phyloP scores from a whole-genome alignment of 1,140 invertebrate species.

The Orius laevigatus region DNA sequence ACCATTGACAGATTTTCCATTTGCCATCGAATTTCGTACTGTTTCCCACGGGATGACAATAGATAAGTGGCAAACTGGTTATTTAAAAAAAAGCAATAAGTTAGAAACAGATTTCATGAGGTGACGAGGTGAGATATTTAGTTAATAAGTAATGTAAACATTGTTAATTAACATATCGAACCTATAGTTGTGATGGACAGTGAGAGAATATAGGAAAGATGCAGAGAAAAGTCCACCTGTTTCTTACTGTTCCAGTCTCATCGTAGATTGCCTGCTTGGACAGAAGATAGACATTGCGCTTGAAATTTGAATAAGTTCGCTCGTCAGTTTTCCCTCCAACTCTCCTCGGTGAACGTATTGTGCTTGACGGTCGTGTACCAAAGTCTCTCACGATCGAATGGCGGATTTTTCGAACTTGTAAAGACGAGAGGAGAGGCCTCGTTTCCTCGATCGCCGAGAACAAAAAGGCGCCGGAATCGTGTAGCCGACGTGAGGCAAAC shows the following conservation, averaged over 20 bases:
- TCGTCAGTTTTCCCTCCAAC: constrained; percentile 38
- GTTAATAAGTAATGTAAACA: too few relatives aligned
- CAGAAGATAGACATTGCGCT: constrained; percentile 27
- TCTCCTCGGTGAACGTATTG: constrained; percentile 42
- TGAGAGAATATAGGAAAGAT: constrained; percentile 83
- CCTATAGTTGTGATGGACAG: constrained; percentile 92
- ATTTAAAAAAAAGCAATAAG: too few relatives aligned
- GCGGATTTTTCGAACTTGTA: too few relatives aligned
- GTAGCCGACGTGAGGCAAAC: constrained; percentile 77
- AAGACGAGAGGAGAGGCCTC: background rate
- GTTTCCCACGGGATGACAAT: too few relatives aligned
- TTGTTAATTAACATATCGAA: constrained; percentile 23
- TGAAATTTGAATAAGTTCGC: constrained; percentile 39
- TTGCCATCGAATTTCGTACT: too few relatives aligned
- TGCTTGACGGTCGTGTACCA: constrained; percentile 17
- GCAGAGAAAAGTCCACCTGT: constrained; percentile 71
- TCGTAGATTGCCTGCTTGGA: constrained; percentile 58
- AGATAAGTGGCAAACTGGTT: too few relatives aligned
- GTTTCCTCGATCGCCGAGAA: constrained; percentile 22
- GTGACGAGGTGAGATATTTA: background rate
- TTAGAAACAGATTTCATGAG: too few relatives aligned
- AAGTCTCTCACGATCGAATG: too few relatives aligned
- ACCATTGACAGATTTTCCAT: too few relatives aligned
- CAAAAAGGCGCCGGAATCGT: constrained; percentile 61
- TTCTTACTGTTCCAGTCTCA: constrained; percentile 39